Base-by-base conservation (phyloP, 2,888 invertebrate species). In the Orchesella flavescens region DNA sequence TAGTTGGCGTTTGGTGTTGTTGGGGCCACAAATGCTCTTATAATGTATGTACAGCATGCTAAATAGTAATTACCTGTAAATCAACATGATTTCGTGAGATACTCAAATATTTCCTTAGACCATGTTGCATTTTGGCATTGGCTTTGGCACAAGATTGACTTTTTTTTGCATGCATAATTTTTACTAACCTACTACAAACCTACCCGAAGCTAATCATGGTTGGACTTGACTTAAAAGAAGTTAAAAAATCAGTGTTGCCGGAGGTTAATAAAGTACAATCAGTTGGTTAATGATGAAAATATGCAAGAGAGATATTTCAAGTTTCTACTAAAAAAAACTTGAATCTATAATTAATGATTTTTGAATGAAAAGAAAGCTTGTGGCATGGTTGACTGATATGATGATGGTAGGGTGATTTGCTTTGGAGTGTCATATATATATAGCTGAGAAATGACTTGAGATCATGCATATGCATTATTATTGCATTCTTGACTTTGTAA, bases 291-390 rank as follows among this genome's bases (percentile, higher is more conserved):
- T 76, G 76, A 76, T 43, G 68, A 53, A 65, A 75, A 55, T 53
- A 66, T 76, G 76, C 55, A 66, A 57, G 19, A 13, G 19, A 46
- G 21, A 63, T 63, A n/a, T 73, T 49, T 44, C 19, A 61, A 61
- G 61, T 44, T 44, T 43, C 49, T 63, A 43, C 44, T 57, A 71
- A 55, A n/a, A n/a, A 57, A 73, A 73, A 73, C 59, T 73, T 59
- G 72, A 59, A 44, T 73, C 21, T 23, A 59, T 74, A 74, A 74
- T 74, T 74, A 74, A 74, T 49, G 61, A 49, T 73, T 21, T 59
- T 34, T 59, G 59, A 59, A 59, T 17, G 59, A 73, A 43, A 65
- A 65, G 19, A 57, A 57, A 57, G 57, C 57, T 57, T 49, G 49
- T 49, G 49, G 57, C n/a, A 57, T n/a, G n/a, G n/a, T n/a, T n/a